These are phyloP conservation scores for Gallinago undulata DNA, from an alignment of 2,113 vertebrate species.

Conservation along the genomic window DNA sequence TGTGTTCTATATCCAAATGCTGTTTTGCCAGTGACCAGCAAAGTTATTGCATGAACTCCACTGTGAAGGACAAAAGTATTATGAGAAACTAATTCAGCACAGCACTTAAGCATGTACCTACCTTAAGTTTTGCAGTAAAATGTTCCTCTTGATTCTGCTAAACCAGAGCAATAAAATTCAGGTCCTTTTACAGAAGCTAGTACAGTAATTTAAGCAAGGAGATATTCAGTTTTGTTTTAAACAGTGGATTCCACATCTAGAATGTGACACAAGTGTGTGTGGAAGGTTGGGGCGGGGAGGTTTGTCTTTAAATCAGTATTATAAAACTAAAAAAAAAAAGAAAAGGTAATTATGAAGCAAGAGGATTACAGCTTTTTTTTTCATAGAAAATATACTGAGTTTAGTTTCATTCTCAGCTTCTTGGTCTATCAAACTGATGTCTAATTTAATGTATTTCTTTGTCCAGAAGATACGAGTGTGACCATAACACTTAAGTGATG, in stretches of 20 bases:
- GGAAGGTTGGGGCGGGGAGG: not conserved
- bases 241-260: not conserved
- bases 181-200: not conserved
- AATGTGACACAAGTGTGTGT: not conserved
- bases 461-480: not conserved
- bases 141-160: not conserved
- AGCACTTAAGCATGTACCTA: not conserved
- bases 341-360: not conserved
- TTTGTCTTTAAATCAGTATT: not conserved
- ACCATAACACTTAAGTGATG: not conserved
- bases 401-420: not conserved
- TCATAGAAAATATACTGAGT: not conserved
- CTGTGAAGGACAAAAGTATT: not conserved
- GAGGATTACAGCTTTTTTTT: not conserved
- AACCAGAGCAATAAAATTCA: not conserved
- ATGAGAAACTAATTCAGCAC: not conserved
- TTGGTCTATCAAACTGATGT: not conserved
- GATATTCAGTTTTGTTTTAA: not conserved
- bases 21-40: not conserved
- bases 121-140: not conserved
- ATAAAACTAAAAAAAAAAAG: not conserved
- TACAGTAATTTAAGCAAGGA: not conserved
- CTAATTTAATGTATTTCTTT: not conserved
- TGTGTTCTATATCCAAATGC: not conserved
- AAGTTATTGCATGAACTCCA: not conserved